These are phyloP conservation scores for Eilema griseolum DNA, from an alignment of 2,888 invertebrate species.

Conservation along the genomic window DNA sequence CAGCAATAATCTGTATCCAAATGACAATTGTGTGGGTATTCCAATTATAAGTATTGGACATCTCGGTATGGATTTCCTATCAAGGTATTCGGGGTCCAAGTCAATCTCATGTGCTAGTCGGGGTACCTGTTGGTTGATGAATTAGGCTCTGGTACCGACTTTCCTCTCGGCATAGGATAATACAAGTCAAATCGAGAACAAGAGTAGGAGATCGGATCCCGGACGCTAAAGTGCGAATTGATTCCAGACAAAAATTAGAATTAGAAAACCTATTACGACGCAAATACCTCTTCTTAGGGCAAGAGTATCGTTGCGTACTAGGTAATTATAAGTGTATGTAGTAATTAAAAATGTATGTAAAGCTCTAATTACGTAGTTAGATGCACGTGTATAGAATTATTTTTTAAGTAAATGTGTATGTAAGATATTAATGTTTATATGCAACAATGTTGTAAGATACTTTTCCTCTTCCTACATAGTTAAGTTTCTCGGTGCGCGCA, in stretches of 20 bases:
- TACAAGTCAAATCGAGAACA: too few relatives aligned
- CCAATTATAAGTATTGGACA: too few relatives aligned
- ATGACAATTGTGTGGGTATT: too few relatives aligned
- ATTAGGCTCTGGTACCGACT: too few relatives aligned
- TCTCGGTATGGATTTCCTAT: too few relatives aligned
- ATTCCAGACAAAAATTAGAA: neutral
- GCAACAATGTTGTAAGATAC: conserved; percentile 27
- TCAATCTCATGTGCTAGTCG: too few relatives aligned
- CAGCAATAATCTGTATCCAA: neutral
- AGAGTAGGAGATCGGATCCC: too few relatives aligned
- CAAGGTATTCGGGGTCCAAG: too few relatives aligned
- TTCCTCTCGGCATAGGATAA: too few relatives aligned
- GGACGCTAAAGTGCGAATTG: too few relatives aligned
- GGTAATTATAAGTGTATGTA: neutral
- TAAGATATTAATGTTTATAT: conserved; percentile 17
- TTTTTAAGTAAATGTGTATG: conserved; percentile 19
- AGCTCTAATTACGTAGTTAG: conserved; percentile 14
- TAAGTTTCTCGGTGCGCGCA: conserved; percentile 25
- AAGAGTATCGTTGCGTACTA: neutral
- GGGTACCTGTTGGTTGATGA: too few relatives aligned
- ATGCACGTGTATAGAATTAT: conserved; percentile 3
- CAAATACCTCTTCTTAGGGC: neutral
- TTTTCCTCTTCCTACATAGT: conserved; percentile 52
- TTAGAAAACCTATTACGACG: neutral
- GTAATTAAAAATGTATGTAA: conserved; percentile 13